Evolutionary conservation across 2,888 invertebrate species (phyloP).

Genomic region (Andrena bucephala): DNA sequence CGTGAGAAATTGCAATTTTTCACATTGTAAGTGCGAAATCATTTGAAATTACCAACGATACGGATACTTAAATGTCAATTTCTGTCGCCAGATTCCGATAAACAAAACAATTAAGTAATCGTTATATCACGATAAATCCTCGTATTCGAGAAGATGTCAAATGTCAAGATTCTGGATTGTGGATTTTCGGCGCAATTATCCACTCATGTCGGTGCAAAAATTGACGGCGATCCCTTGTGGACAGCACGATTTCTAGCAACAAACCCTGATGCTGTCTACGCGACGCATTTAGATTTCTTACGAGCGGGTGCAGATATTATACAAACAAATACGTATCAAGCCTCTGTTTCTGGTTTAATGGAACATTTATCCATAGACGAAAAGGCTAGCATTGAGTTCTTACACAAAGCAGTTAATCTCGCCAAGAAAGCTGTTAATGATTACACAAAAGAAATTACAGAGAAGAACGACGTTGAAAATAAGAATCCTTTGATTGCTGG

Average conservation of each 20-base stretch:
- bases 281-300: constrained; percentile 93
- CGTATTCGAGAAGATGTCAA: constrained; percentile 1
- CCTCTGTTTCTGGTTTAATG: constrained; percentile 87
- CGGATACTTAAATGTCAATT: not conserved
- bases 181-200: constrained; percentile 94
- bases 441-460: constrained; percentile 73
- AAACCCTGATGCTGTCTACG: constrained; percentile 91
- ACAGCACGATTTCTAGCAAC: constrained; percentile 93
- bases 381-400: constrained; percentile 87
- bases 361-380: constrained; percentile 90
- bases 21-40: not conserved
- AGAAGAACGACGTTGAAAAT: constrained; percentile 66
- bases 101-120: not conserved
- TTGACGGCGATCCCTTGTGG: constrained; percentile 96
- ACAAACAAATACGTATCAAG: constrained; percentile 84
- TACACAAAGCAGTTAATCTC: constrained; percentile 89
- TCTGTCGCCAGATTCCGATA: not conserved
- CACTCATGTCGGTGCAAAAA: constrained; percentile 90
- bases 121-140: not conserved
- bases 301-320: constrained; percentile 95
- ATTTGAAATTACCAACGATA: not conserved
- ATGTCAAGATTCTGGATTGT: constrained; percentile 87
- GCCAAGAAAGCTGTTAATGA: constrained; percentile 90
- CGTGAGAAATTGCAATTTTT: not conserved
- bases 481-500: constrained; percentile 91